Conservation (phyloP, 2,797 vertebrate genomes). For the Propithecus deckenii region DNA sequence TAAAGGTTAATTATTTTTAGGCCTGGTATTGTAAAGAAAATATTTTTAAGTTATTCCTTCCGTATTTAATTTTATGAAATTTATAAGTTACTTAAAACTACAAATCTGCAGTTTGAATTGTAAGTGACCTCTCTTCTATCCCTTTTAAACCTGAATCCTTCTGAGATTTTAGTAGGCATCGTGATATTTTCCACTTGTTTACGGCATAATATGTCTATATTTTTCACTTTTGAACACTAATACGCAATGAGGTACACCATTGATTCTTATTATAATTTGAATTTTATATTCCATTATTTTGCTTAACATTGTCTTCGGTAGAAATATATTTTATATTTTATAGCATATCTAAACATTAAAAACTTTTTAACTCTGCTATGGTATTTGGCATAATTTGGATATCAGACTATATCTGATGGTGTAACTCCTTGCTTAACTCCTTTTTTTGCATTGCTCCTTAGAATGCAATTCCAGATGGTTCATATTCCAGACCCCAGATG, state of each 20-base stretch:
- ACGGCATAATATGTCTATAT: neutral
- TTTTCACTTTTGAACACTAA: neutral
- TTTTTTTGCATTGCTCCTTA: neutral
- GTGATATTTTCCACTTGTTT: neutral
- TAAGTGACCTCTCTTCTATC: neutral
- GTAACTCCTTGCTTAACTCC: neutral
- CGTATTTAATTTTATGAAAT: neutral
- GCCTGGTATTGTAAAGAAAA: neutral
- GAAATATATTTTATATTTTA: neutral
- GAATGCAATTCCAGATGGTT: neutral
- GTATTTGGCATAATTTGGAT: neutral
- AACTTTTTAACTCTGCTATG: neutral
- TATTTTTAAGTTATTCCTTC: neutral
- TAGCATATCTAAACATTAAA: neutral
- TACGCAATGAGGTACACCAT: neutral
- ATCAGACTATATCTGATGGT: neutral
- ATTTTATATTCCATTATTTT: neutral
- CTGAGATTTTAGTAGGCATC: neutral
- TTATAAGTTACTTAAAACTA: neutral
- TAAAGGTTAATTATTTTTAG: constrained; percentile 20
- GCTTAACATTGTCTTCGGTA: neutral
- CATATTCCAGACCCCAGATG: neutral
- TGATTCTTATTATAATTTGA: neutral
- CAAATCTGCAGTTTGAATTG: neutral
- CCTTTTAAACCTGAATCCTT: neutral